These are phyloP conservation scores for Cairina moschata DNA, from an alignment of 2,113 vertebrate genomes.

Conservation along the genomic window DNA sequence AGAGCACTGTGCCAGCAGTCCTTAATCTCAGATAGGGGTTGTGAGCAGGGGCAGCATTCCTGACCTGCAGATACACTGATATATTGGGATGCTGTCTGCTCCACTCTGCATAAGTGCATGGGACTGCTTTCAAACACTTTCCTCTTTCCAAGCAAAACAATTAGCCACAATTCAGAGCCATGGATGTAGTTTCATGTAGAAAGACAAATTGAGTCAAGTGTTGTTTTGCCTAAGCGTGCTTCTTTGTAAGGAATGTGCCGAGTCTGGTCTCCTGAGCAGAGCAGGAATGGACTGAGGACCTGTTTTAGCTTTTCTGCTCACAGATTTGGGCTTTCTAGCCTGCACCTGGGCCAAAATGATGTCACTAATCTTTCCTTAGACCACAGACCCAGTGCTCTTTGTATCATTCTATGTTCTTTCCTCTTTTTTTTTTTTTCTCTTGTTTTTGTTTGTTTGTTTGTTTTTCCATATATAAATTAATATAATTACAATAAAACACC, in stretches of 20 bases:
- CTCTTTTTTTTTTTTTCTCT: neutral
- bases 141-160: neutral
- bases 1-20: neutral
- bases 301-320: neutral
- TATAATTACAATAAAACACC: neutral
- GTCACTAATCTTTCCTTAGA: neutral
- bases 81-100: neutral
- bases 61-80: neutral
- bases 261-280: neutral
- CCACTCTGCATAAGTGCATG: neutral
- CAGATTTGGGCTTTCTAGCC: neutral
- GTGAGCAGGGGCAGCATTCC: rapidly evolving
- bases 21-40: neutral
- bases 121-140: neutral
- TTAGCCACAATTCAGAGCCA: neutral
- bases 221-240: neutral
- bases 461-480: neutral
- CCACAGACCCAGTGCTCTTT: neutral
- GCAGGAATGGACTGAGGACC: neutral
- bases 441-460: neutral
- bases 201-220: neutral
- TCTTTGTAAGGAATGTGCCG: rapidly evolving
- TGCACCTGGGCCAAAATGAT: neutral
- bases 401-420: rapidly evolving
- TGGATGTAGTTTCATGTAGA: neutral